A percentile compares a stretch with the other conserved stretches of the same genome.
These are phyloP conservation scores for Apodemus agrarius DNA, from an alignment of 2,797 vertebrate genomes.

Conservation along the genomic window DNA sequence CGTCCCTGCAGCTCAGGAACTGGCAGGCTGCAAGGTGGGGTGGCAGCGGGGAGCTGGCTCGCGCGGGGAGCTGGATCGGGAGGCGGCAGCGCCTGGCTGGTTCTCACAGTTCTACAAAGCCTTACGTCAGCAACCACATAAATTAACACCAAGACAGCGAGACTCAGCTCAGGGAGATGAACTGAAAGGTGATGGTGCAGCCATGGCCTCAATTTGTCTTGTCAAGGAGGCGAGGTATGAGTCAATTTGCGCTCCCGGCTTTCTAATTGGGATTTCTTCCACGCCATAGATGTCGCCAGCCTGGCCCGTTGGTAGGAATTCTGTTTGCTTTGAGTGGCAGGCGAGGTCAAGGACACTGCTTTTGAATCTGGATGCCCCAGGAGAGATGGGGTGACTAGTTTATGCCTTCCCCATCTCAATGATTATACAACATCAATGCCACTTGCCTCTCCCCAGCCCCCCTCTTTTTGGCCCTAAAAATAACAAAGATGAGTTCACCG, in stretches of 20 bases:
- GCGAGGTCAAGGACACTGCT: constrained; percentile 19
- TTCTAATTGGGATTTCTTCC: not conserved
- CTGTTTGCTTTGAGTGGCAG: not conserved
- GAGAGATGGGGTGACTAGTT: constrained; percentile 8
- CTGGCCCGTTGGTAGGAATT: not conserved
- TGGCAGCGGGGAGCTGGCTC: not conserved
- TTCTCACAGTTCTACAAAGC: not conserved
- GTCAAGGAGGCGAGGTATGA: constrained; percentile 54
- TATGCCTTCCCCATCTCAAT: not conserved
- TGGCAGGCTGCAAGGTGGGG: not conserved
- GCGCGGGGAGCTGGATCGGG: not conserved
- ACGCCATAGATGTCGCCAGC: not conserved
- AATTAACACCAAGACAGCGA: not conserved
- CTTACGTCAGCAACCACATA: accelerated
- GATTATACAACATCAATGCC: constrained; percentile 40
- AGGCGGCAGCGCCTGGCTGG: not conserved
- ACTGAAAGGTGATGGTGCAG: constrained; percentile 1
- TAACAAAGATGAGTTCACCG: constrained; percentile 69
- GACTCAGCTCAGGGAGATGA: constrained; percentile 36
- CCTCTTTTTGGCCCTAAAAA: constrained; percentile 47
- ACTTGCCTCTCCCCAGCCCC: not conserved
- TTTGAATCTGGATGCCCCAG: constrained; percentile 3
- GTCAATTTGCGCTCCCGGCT: constrained; percentile 41
- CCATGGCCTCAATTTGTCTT: constrained; percentile 17
- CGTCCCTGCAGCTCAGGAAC: not conserved